Evolutionary conservation across 1,140 invertebrate species (phyloP), one percentile per base, ranked within the genome.

Genomic region (Hylaeus volcanicus): DNA sequence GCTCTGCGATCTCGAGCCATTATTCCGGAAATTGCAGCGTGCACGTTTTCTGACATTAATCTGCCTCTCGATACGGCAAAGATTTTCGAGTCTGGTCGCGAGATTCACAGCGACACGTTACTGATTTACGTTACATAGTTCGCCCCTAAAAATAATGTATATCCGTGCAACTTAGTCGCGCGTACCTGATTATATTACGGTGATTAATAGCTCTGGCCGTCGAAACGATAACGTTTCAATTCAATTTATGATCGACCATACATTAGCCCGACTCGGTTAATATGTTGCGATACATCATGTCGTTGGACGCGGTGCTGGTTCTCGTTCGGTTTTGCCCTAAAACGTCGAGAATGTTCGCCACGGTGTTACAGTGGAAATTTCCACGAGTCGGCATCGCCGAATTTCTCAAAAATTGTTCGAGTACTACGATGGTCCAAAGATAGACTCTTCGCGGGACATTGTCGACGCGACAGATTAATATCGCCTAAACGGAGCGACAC

Each of bases 191-290:
- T 74, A 79, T 79, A 74, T 79, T 79, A 79, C 8, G 39, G n/a
- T 79, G 77, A 79, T 79, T 79, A 79, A 79, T 60, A 63, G 63
- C 61, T 26, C 41, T 8, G 61, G 73, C 43, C 77, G 53, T 73
- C 48, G 79, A 81, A 81, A 64, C 74, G 74, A 81, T 70, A 81
- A 77, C 74, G 79, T 77, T 76, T 77, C 74, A 81, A 81, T 81
- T 81, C 66, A 77, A 70, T 81, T 81, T 76, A 81, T 70, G 74
- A 81, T 76, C 79, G 74, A 75, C 66, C 64, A 76, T 69, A 65
- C 77, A 41, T 79, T 79, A 79, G 41, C 68, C 9, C 41, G 76
- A 26, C 26, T 41, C 77, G 61, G 61, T 58, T 79, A 79, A 79
- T 74, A 48, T 37, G 51, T 55, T 15, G 70, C 61, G 26, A 74